Evolutionary conservation across 2,888 invertebrate genomes (phyloP).

Genomic region (Yponomeuta plumbellus): DNA sequence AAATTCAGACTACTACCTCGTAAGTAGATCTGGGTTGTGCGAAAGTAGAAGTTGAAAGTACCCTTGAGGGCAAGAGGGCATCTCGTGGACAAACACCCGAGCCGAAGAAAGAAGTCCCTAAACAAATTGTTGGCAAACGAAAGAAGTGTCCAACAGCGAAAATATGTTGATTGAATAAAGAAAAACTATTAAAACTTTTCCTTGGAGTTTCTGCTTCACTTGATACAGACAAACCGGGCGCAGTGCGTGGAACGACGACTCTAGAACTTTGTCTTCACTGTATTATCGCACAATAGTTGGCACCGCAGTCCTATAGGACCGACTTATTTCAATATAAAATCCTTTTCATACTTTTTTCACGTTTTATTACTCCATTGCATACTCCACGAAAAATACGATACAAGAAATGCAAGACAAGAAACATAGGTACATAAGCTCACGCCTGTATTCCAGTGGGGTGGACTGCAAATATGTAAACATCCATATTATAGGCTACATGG

Average conservation of each 20-base stretch:
- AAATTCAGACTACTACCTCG: neutral
- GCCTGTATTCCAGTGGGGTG: too few relatives aligned
- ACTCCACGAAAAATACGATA: too few relatives aligned
- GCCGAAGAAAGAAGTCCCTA: slow-evolving; percentile 50
- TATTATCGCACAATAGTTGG: slow-evolving; percentile 1
- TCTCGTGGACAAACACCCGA: slow-evolving; percentile 25
- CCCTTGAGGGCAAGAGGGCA: slow-evolving; percentile 50
- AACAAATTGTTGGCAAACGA: slow-evolving; percentile 72
- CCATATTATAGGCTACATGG: too few relatives aligned
- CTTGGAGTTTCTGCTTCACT: slow-evolving; percentile 57
- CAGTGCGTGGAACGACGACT: slow-evolving; percentile 41
- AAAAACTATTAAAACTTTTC: slow-evolving; percentile 73
- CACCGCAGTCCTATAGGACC: neutral
- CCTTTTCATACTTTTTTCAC: neutral
- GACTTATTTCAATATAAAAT: neutral
- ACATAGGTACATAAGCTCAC: too few relatives aligned
- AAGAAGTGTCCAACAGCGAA: slow-evolving; percentile 69
- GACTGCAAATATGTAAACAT: too few relatives aligned
- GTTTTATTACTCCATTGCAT: neutral
- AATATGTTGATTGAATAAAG: slow-evolving; percentile 76
- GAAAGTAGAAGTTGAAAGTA: slow-evolving; percentile 49
- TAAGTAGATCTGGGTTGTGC: slow-evolving; percentile 18
- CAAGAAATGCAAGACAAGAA: too few relatives aligned
- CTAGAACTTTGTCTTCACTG: slow-evolving; percentile 27
- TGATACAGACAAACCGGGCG: slow-evolving; percentile 49